A percentile compares a stretch with the other conserved stretches of the same genome.
Conservation (phyloP, 2,113 vertebrate species). For the human (Homo sapiens) region DNA sequence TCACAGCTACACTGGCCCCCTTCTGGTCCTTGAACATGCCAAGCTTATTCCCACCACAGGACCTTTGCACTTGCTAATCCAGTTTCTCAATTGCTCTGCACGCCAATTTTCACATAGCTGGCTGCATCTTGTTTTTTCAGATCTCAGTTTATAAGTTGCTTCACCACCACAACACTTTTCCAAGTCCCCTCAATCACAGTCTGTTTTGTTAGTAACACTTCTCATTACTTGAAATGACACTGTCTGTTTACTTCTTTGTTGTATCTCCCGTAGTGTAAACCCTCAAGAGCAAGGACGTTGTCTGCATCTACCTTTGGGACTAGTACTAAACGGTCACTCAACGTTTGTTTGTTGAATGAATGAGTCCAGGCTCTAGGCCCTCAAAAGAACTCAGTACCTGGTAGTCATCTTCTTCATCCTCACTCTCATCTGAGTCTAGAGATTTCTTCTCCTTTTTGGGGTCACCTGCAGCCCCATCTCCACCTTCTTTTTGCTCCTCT, state of each 20-base stretch:
- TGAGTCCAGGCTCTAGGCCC: not conserved
- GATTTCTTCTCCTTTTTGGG: constrained; percentile 90
- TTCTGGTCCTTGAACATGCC: not conserved
- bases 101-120: not conserved
- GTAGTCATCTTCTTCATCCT: constrained; percentile 94
- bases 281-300: not conserved
- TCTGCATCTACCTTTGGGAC: not conserved
- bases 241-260: not conserved
- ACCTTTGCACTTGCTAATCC: not conserved
- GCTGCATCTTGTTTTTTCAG: not conserved
- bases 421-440: constrained; percentile 95
- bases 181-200: not conserved
- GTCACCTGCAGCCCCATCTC: constrained; percentile 88
- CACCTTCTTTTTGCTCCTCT: constrained; percentile 88
- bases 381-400: constrained; percentile 82
- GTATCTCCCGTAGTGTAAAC: not conserved
- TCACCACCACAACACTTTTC: not conserved
- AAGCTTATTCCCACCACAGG: not conserved
- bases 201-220: not conserved
- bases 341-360: not conserved
- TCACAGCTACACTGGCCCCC: not conserved
- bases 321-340: not conserved
- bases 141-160: not conserved
- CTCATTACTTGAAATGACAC: not conserved
- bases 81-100: not conserved